phyloP scores from a whole-genome alignment of 2,113 vertebrate species.

The Apodemus sylvaticus region DNA sequence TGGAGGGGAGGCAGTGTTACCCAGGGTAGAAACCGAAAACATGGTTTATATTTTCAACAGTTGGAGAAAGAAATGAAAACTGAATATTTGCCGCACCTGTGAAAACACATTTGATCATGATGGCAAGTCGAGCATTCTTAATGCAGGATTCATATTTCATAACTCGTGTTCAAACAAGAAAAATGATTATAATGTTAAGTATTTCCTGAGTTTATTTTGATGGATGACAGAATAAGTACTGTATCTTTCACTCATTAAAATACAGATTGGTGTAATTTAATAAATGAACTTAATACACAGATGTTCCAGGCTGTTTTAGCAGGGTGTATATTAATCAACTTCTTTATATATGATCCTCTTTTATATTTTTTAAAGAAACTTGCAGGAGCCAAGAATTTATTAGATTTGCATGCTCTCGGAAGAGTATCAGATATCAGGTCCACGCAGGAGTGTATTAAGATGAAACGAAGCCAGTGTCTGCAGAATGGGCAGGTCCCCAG shows the following conservation, averaged over 20 bases:
- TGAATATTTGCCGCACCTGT: slow-evolving; percentile 93
- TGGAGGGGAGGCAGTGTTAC: slow-evolving; percentile 84
- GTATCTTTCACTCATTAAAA: slow-evolving; percentile 92
- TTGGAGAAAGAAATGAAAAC: slow-evolving; percentile 89
- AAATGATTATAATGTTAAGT: slow-evolving; percentile 93
- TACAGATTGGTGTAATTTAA: slow-evolving; percentile 94
- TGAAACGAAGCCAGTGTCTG: slow-evolving; percentile 70
- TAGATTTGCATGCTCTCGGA: slow-evolving; percentile 88
- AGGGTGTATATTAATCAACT: slow-evolving; percentile 91
- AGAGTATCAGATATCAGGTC: slow-evolving; percentile 82
- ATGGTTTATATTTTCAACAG: slow-evolving; percentile 90
- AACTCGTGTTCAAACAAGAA: slow-evolving; percentile 91
- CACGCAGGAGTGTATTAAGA: slow-evolving; percentile 75
- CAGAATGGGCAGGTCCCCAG: neutral
- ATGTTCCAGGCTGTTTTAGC: slow-evolving; percentile 90
- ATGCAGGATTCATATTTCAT: slow-evolving; percentile 90
- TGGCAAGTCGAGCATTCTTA: slow-evolving; percentile 90
- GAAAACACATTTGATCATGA: slow-evolving; percentile 94
- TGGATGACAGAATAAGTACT: slow-evolving; percentile 92
- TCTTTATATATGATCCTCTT: slow-evolving; percentile 88
- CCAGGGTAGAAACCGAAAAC: slow-evolving; percentile 87
- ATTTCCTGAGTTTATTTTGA: slow-evolving; percentile 95
- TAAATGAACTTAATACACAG: slow-evolving; percentile 93
- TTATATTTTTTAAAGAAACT: slow-evolving; percentile 88
- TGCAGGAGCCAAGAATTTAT: slow-evolving; percentile 90